These are phyloP conservation scores for Tineola bisselliella DNA, from an alignment of 2,888 invertebrate genomes.

Conservation along the genomic window DNA sequence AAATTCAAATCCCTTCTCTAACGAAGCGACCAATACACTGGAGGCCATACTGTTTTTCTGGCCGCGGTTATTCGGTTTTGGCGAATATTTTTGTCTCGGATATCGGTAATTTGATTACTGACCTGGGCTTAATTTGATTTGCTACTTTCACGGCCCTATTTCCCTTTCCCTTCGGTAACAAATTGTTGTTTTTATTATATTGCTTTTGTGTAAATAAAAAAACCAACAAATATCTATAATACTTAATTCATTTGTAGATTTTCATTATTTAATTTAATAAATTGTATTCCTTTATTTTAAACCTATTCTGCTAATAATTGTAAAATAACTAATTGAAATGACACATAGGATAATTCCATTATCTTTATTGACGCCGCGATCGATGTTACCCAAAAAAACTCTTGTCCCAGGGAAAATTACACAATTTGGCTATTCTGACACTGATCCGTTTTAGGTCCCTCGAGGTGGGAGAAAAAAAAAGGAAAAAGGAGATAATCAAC, in stretches of 20 bases:
- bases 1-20: slow-evolving; percentile 56
- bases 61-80: slow-evolving; percentile 33
- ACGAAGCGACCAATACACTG: slow-evolving; percentile 59
- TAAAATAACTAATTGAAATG: too few species aligned
- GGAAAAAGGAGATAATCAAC: slow-evolving; percentile 50
- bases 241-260: too few species aligned
- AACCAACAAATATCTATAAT: too few species aligned
- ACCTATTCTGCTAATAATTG: too few species aligned
- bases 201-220: not conserved
- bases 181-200: not conserved
- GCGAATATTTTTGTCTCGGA: slow-evolving; percentile 41
- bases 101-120: slow-evolving; percentile 66
- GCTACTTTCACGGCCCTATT: not conserved
- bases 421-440: slow-evolving; percentile 22
- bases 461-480: slow-evolving; percentile 30
- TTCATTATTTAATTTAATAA: too few species aligned
- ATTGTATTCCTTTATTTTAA: too few species aligned
- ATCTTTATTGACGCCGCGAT: not conserved
- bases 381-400: not conserved
- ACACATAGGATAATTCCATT: not conserved
- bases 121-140: slow-evolving; percentile 62
- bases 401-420: slow-evolving; percentile 11
- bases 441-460: slow-evolving; percentile 39
- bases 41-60: slow-evolving; percentile 50
- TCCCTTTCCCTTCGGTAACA: not conserved